Base-by-base conservation (phyloP, 2,888 invertebrate species). In the Galeruca laticollis region DNA sequence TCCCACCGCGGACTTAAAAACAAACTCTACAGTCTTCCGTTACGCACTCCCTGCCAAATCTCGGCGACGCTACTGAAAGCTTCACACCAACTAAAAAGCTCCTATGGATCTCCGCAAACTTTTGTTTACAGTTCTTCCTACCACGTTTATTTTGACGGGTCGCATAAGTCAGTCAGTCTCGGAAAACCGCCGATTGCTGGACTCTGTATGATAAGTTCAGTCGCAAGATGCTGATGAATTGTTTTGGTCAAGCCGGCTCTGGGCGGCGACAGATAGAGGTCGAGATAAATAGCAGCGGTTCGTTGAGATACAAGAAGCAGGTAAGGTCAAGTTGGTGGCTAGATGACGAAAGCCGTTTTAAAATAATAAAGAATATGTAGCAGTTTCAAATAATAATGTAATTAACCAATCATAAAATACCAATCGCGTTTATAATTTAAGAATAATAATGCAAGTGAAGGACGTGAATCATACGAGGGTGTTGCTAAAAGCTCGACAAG, bases 41-140 rank as follows among this genome's bases (percentile, higher is more conserved):
- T 31, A 35, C 61, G 21, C 63, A 40, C 52, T 1, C 6, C 21
- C 31, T 18, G 37, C 37, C n/a, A 63, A 63, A 63, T 40, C 62
- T 63, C 10, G 2, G 9, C 63, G 26, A 54, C 43, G 26, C 43
- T 18, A n/a, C 10, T 10, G 15, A 43, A 43, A 63, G 40, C 26
- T 40, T 51, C 13, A 10, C 52, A 15, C 11, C 20, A 37, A 62
- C 43, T 54, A 18, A 63, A 63, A 63, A 63, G 40, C 56, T 63
- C 18, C 35, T 20, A 20, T 10, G 26, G 2, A 51, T 26, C 26
- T 26, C 20, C 43, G 13, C 37, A 6, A 35, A 33, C 11, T 31
- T 57, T 57, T 57, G 56, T 33, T 57, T 35, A 57, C 56, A 35
- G 35, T n/a, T 26, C 26, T n/a, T 54, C n/a, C 15, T 54, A 47